Evolutionary conservation across 2,113 vertebrate genomes (phyloP).

Genomic region (Platanista minor): DNA sequence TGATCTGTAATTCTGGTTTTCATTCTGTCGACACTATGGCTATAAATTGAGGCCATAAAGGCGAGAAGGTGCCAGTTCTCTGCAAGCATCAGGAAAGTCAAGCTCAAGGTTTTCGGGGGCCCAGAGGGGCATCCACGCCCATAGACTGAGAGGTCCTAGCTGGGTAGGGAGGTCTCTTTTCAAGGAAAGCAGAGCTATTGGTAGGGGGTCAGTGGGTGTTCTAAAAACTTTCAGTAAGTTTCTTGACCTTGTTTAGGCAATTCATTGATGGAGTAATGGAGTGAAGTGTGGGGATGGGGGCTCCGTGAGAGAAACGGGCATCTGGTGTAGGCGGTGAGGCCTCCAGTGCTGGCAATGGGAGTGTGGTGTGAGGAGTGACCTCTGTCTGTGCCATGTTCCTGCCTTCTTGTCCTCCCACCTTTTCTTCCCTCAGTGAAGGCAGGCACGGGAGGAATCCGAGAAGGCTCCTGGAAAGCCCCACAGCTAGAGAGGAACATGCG

Average conservation of each 20-base stretch:
- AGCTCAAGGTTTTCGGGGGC: not conserved
- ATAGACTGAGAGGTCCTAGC: not conserved
- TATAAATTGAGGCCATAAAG: not conserved
- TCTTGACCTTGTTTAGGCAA: not conserved
- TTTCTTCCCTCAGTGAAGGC: not conserved
- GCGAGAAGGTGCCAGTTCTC: not conserved
- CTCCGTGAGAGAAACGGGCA: not conserved
- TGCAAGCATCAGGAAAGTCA: not conserved
- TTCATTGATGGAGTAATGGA: not conserved
- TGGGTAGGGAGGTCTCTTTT: no score
- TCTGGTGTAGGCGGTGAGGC: not conserved
- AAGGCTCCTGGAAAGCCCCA: not conserved
- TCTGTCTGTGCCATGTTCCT: rapidly evolving
- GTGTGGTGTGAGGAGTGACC: not conserved
- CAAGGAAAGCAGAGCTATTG: not conserved
- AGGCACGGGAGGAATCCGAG: not conserved
- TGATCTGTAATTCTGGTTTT: not conserved
- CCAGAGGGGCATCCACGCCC: not conserved
- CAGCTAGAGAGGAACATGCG: slow-evolving; percentile 46
- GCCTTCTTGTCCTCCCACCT: not conserved
- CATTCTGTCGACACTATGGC: not conserved
- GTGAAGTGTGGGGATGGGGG: not conserved
- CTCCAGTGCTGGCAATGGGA: not conserved
- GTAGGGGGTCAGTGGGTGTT: not conserved
- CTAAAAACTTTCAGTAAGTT: not conserved